phyloP scores from a whole-genome alignment of 1,140 invertebrate species.

The Lamellibrachia luymesi region DNA sequence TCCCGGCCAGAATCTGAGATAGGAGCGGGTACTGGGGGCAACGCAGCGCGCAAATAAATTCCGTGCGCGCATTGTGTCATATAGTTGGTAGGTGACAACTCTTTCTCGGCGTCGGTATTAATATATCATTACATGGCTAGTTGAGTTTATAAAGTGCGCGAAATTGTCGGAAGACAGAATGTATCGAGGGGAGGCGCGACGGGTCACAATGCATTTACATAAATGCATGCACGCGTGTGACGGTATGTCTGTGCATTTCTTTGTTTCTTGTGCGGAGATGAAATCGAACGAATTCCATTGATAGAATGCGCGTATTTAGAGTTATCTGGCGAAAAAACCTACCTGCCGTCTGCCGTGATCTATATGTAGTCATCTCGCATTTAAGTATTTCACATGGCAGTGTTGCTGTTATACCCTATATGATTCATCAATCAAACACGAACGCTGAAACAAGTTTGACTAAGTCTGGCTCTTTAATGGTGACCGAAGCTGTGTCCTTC shows the following conservation, averaged over 20 bases:
- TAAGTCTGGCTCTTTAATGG: background rate
- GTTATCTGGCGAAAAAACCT: background rate
- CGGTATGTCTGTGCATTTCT: background rate
- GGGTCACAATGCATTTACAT: background rate
- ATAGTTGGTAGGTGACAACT: background rate
- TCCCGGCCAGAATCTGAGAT: background rate
- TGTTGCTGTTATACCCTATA: background rate
- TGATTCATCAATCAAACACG: background rate
- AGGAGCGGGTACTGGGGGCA: background rate
- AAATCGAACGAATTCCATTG: background rate
- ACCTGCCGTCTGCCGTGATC: background rate
- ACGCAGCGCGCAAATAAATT: background rate
- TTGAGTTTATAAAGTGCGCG: slow-evolving; percentile 4
- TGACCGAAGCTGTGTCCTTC: background rate
- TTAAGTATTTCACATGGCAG: background rate
- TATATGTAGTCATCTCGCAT: background rate
- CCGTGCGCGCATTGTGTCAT: background rate
- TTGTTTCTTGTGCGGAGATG: background rate
- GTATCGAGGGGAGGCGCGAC: background rate
- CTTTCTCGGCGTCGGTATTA: background rate
- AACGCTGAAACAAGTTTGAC: background rate
- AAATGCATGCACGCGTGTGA: background rate
- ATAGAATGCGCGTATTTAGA: background rate
- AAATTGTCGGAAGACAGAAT: background rate
- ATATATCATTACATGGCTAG: background rate